phyloP scores from a whole-genome alignment of 2,888 invertebrate species.

The Torymus aiolomorphi region DNA sequence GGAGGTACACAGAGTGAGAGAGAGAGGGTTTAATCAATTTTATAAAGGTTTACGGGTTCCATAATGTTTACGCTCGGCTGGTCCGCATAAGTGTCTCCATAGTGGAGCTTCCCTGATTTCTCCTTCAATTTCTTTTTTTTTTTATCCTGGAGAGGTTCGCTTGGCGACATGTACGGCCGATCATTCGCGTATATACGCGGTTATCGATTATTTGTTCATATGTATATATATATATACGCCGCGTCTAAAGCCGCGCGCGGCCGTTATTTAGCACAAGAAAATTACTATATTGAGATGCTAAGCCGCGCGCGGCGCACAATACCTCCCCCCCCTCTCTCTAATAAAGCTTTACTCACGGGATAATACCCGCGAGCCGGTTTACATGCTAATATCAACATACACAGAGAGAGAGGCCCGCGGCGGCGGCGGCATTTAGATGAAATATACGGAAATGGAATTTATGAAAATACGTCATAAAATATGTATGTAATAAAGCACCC shows the following conservation, averaged over 20 bases:
- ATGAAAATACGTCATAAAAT: constrained; percentile 43
- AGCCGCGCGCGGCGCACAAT: too few species aligned
- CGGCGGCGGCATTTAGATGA: constrained; percentile 27
- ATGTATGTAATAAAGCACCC: constrained; percentile 56
- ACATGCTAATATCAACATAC: constrained; percentile 35
- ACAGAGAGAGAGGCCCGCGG: too few species aligned
- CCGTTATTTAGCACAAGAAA: too few species aligned
- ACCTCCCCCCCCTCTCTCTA: background rate
- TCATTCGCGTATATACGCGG: too few species aligned
- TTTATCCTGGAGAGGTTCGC: too few species aligned
- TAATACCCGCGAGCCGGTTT: constrained; percentile 35
- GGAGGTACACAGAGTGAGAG: background rate
- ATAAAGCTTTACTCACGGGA: constrained; percentile 22
- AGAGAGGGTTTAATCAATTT: constrained; percentile 53
- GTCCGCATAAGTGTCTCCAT: too few species aligned
- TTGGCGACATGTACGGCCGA: too few species aligned
- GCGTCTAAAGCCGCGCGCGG: background rate
- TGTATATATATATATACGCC: too few species aligned
- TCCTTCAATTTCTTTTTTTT: too few species aligned
- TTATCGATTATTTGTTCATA: too few species aligned
- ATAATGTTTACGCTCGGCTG: constrained; percentile 12
- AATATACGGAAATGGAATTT: constrained; percentile 34
- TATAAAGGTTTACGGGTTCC: constrained; percentile 21
- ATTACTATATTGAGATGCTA: too few species aligned
- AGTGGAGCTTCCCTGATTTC: too few species aligned